Evolutionary conservation across 2,888 invertebrate genomes (phyloP).

Genomic region (Tiliacea aurago): DNA sequence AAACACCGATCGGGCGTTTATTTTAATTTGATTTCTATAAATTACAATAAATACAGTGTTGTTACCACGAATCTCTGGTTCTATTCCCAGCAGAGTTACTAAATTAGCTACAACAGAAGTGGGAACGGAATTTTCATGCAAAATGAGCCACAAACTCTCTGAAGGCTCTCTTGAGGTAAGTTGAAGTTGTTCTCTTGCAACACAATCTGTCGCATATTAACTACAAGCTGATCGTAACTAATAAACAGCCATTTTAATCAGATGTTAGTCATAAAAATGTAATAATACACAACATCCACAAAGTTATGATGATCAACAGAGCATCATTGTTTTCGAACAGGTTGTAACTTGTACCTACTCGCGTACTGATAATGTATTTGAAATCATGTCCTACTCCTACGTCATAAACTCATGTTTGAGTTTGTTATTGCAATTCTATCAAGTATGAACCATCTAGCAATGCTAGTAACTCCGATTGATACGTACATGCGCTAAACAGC

Average conservation of each 20-base stretch:
- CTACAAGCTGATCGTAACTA: background rate
- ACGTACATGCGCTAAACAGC: background rate
- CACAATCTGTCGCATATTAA: background rate
- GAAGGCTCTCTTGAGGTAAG: constrained; percentile 87
- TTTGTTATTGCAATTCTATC: background rate
- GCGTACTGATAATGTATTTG: too few species aligned
- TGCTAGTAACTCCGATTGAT: background rate
- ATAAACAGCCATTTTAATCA: background rate
- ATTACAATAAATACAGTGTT: background rate
- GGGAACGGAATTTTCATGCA: constrained; percentile 22
- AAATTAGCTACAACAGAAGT: background rate
- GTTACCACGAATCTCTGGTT: background rate
- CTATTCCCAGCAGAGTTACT: background rate
- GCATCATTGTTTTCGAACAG: constrained; percentile 8
- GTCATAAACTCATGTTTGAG: background rate
- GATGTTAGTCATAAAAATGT: background rate
- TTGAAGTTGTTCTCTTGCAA: constrained; percentile 1
- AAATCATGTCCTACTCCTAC: background rate
- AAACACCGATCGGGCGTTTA: constrained; percentile 5
- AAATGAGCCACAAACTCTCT: constrained; percentile 84
- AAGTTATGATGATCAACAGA: background rate
- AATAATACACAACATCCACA: background rate
- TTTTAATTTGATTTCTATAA: background rate
- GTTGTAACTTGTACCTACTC: constrained; percentile 33
- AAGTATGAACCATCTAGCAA: background rate